Base-by-base conservation (phyloP, 1,140 invertebrate species). In the Drosophila ercepeae region DNA sequence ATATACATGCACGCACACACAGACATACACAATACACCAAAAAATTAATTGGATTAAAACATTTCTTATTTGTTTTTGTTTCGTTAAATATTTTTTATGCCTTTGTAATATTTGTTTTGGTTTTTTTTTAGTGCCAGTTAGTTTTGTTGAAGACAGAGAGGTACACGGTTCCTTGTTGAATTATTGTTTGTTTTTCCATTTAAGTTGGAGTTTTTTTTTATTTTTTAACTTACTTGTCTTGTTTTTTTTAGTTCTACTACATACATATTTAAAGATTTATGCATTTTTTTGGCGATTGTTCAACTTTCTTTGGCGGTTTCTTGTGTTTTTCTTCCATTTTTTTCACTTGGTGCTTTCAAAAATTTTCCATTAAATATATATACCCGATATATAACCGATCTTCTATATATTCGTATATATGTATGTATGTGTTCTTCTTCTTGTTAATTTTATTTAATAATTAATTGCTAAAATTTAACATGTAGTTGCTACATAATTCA, bases 401-500 rank as follows among this genome's bases (percentile, higher is more conserved):
- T 39, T 34, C 39, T 21, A 9, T 9, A 39, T 45, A 16, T 29
- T 53, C 58, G n/a, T 63, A 39, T 55, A 34, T 57, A 44, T 42
- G 49, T 50, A 59, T 51, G 41, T 44, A 16, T 60, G 44, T 53
- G 34, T 57, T 51, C 25, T 27, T 9, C 46, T 46, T 25, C 13
- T 42, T 42, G 46, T 27, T 32, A 27, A 5, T 27, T 45, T 32
- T 39, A 42, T 13, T 49, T 34, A 67, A 57, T 72, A 76, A 65
- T 75, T 83, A 83, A 73, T 82, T 81, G 57, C 77, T 81, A 79
- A 79, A 73, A 72, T 84, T 84, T 86, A 86, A 86, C 81, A 86
- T 84, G 81, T 86, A 86, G 81, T 84, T 86, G 61, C 81, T 86
- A 84, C 81, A 84, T 86, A 76, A 79, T 86, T 84, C 54, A 64